These are phyloP conservation scores for Ellobius talpinus DNA, from an alignment of 2,113 vertebrate genomes.

Conservation along the genomic window DNA sequence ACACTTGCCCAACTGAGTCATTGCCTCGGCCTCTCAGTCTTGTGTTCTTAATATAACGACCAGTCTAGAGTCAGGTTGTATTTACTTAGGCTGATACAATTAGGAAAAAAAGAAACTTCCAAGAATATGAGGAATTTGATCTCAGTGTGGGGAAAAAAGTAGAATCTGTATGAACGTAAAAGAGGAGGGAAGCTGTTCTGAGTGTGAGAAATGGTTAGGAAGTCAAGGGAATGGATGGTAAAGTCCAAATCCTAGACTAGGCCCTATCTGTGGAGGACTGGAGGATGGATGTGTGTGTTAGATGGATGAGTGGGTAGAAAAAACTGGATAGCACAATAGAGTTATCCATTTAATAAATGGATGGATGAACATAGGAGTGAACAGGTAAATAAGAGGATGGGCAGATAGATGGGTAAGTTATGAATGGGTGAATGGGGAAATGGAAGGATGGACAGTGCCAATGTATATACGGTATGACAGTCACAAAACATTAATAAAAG, in stretches of 20 bases:
- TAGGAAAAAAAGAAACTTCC: background rate
- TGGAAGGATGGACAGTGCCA: background rate
- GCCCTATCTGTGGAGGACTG: background rate
- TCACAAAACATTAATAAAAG: background rate
- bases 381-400: background rate
- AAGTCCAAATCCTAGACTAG: background rate
- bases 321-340: background rate
- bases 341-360: background rate
- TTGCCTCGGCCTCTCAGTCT: background rate
- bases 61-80: background rate
- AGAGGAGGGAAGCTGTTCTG: background rate
- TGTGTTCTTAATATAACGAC: background rate
- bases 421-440: background rate
- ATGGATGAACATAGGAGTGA: background rate
- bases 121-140: background rate
- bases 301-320: too few species aligned
- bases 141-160: background rate
- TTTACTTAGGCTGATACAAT: background rate
- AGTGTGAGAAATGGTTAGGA: background rate
- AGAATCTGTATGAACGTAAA: background rate
- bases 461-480: background rate
- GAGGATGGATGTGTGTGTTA: background rate
- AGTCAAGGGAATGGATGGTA: background rate
- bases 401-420: too few species aligned
- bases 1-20: background rate